phyloP scores from a whole-genome alignment of 2,113 vertebrate genomes.

The Paramisgurnus dabryanus region DNA sequence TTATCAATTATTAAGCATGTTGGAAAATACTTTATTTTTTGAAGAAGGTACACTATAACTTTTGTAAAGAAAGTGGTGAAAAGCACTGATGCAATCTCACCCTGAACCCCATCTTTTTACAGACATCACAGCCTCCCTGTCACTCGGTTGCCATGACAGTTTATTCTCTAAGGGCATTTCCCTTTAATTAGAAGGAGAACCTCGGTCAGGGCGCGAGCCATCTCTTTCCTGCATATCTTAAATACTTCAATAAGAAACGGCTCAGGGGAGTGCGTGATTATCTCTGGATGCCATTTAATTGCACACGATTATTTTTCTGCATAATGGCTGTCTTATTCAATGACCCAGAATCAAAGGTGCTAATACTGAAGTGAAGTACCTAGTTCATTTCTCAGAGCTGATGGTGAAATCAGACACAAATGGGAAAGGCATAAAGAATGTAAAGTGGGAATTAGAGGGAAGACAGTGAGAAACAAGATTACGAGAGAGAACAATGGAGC shows the following conservation, averaged over 20 bases:
- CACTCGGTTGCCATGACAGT: slow-evolving; percentile 62
- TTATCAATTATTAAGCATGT: too few species aligned
- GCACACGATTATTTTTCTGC: slow-evolving; percentile 63
- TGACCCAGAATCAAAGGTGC: slow-evolving; percentile 58
- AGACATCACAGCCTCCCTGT: slow-evolving; percentile 45
- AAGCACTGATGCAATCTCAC: slow-evolving; percentile 16
- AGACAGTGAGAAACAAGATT: not conserved
- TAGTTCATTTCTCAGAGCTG: slow-evolving; percentile 7
- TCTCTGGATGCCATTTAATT: slow-evolving; percentile 65
- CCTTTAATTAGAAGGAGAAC: slow-evolving; percentile 65
- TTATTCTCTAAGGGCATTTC: slow-evolving; percentile 56
- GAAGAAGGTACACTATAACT: not conserved
- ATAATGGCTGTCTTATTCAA: slow-evolving; percentile 60
- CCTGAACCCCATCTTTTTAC: slow-evolving; percentile 45
- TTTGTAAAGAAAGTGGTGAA: not conserved
- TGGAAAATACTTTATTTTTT: not conserved
- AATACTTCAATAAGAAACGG: slow-evolving; percentile 59
- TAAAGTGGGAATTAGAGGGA: not conserved
- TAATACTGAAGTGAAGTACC: slow-evolving; percentile 30
- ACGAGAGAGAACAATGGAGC: slow-evolving; percentile 42
- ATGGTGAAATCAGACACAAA: not conserved
- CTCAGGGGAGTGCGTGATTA: slow-evolving; percentile 58
- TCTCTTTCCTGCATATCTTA: slow-evolving; percentile 63
- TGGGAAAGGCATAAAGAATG: not conserved
- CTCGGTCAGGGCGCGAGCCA: slow-evolving; percentile 31